Conservation (phyloP, 2,113 vertebrate species). For the Odocoileus virginianus region DNA sequence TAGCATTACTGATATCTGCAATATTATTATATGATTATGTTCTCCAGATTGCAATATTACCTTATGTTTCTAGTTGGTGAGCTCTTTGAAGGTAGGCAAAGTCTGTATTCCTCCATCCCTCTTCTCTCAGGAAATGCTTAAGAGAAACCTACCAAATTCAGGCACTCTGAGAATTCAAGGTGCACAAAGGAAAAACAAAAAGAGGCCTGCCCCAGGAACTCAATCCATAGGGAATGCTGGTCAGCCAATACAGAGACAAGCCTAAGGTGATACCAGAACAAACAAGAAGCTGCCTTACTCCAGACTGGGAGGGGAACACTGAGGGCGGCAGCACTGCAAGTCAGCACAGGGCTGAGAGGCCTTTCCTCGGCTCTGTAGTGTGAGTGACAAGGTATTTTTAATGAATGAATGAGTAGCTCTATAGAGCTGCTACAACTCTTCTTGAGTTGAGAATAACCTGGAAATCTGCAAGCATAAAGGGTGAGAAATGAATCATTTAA, state of each 20-base stretch:
- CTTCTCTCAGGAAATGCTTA: neutral
- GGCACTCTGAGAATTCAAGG: neutral
- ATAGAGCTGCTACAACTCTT: neutral
- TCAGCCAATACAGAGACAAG: neutral
- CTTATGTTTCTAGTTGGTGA: neutral
- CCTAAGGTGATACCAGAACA: neutral
- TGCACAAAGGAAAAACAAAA: neutral
- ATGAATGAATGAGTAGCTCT: neutral
- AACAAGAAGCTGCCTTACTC: neutral
- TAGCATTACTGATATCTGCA: neutral
- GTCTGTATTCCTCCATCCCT: neutral
- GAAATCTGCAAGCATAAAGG: neutral
- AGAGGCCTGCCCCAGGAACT: neutral
- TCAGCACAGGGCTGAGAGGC: neutral
- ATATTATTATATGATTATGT: neutral
- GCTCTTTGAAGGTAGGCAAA: neutral
- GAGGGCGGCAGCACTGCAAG: neutral
- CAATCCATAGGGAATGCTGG: neutral
- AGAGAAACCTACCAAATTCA: neutral
- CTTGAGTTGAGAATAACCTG: neutral
- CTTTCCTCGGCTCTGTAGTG: neutral
- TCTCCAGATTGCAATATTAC: neutral
- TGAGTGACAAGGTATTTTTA: neutral
- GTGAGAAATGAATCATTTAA: neutral
- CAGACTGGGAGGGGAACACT: neutral